phyloP scores from a whole-genome alignment of 2,113 vertebrate species.

The Vidua macroura region DNA sequence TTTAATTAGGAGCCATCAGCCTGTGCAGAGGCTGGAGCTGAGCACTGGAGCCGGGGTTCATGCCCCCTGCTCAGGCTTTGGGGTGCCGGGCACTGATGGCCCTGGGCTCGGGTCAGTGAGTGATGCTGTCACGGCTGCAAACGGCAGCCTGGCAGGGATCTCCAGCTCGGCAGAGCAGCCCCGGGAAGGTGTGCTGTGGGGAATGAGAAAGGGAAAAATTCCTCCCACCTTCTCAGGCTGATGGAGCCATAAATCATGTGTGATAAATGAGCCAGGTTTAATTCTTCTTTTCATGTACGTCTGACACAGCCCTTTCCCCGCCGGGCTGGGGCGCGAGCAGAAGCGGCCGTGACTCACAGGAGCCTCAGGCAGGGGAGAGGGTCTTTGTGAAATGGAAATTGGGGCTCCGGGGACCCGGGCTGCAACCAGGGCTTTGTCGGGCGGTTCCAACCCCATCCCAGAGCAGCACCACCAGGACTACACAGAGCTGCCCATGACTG shows the following conservation, averaged over 20 bases:
- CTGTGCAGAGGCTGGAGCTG: neutral
- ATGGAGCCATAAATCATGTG: neutral
- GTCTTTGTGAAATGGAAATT: neutral
- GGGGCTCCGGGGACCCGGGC: accelerated
- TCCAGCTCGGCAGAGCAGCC: neutral
- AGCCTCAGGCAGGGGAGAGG: neutral
- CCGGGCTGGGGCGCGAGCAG: neutral
- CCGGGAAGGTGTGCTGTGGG: neutral
- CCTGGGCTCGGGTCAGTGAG: neutral
- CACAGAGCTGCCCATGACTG: neutral
- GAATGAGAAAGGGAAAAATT: neutral
- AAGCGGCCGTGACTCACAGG: neutral
- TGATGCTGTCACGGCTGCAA: neutral
- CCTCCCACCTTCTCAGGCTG: neutral
- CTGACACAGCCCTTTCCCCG: neutral
- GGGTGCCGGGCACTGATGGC: neutral
- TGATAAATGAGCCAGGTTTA: neutral
- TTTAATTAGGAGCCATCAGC: neutral
- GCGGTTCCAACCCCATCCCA: too few relatives aligned
- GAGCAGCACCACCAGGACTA: neutral
- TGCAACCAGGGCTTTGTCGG: accelerated
- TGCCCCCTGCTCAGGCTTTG: neutral
- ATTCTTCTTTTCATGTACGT: neutral
- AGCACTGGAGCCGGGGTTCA: neutral
- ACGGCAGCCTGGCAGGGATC: neutral